phyloP scores from a whole-genome alignment of 2,888 invertebrate genomes.

The Cantharis flavilabris region DNA sequence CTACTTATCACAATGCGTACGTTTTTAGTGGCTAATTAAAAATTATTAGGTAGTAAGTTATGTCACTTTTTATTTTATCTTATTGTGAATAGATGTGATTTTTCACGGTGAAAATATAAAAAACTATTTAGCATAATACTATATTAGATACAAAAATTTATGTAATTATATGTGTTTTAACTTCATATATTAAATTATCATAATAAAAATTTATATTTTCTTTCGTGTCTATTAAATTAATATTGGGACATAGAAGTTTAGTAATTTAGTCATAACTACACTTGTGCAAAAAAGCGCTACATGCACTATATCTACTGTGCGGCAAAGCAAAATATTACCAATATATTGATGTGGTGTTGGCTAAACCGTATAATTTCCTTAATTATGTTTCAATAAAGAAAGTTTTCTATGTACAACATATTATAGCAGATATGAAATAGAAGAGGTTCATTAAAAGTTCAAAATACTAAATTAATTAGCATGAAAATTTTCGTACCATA shows the following conservation, averaged over 20 bases:
- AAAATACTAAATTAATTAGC: background rate
- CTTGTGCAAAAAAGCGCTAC: background rate
- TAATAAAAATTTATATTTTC: background rate
- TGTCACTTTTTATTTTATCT: background rate
- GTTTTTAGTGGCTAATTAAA: background rate
- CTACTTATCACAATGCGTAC: background rate
- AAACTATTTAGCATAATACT: background rate
- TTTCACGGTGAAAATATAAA: background rate
- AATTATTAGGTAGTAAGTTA: background rate
- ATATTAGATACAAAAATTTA: background rate
- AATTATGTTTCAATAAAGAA: background rate
- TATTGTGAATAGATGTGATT: background rate
- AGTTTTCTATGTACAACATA: background rate
- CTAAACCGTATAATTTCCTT: background rate
- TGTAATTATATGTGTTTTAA: background rate
- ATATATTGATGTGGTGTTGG: background rate
- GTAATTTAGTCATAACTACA: background rate
- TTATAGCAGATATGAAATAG: background rate
- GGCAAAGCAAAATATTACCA: background rate
- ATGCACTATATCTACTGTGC: no score
- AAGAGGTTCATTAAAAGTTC: background rate
- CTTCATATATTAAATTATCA: background rate
- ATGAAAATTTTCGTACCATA: slow-evolving; percentile 3
- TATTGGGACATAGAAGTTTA: background rate
- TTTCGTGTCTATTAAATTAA: background rate